A percentile compares a stretch with the other conserved stretches of the same genome.
Conservation (phyloP, 2,888 invertebrate genomes). For the Magallana nippona region DNA sequence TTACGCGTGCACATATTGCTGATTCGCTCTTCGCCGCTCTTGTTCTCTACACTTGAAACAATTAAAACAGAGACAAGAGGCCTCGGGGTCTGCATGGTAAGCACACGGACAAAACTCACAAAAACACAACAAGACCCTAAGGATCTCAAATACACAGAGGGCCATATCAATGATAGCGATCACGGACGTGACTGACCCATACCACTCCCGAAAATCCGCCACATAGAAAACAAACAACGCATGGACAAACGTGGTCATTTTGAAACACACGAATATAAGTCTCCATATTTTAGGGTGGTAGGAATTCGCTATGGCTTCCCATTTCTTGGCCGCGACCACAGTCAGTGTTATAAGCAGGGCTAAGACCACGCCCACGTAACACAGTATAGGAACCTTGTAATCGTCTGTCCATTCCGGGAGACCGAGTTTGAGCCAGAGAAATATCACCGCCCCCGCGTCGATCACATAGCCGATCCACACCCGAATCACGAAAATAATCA, state of each 20-base stretch:
- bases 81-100: conserved; percentile 42
- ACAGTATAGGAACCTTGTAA: conserved; percentile 39
- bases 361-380: conserved; percentile 30
- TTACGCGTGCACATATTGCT: background rate
- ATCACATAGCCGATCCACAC: conserved; percentile 46
- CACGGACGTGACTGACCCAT: conserved; percentile 41
- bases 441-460: conserved; percentile 41
- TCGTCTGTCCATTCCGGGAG: conserved; percentile 45
- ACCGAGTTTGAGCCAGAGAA: conserved; percentile 45
- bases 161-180: conserved; percentile 48
- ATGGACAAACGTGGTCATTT: conserved; percentile 40
- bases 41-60: conserved; percentile 41
- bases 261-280: conserved; percentile 42
- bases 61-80: conserved; percentile 44
- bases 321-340: conserved; percentile 39
- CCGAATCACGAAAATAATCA: conserved; percentile 43
- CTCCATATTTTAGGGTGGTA: conserved; percentile 48
- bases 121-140: conserved; percentile 44
- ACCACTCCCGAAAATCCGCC: conserved; percentile 41
- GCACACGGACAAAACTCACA: conserved; percentile 50
- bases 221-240: conserved; percentile 43
- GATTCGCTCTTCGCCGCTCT: conserved; percentile 2
- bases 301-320: conserved; percentile 43
- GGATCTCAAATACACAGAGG: conserved; percentile 41
- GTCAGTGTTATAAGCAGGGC: conserved; percentile 32